Evolutionary conservation across 2,888 invertebrate genomes (phyloP), one percentile per base, ranked within the genome.

Genomic region (Chloromyia formosa): DNA sequence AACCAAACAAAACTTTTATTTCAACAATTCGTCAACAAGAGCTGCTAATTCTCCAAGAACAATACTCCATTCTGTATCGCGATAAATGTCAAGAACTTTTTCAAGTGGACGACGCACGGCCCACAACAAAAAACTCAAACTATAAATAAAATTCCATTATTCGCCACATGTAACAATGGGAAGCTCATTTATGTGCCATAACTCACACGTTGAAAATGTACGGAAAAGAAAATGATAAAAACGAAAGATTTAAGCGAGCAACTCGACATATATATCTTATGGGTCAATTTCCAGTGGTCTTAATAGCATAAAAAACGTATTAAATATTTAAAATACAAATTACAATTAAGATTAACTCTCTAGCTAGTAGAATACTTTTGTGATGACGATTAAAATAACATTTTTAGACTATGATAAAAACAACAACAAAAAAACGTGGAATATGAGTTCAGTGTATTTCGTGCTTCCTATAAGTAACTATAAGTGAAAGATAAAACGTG

Each of bases 181-280:
- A 60, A 60, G 23, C 60, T 60, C 60, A 23, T 23, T 23, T 14
- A 60, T 20, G 23, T 60, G 60, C 62, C 62, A 40, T 40, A 23
- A 9, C 9, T 23, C 18, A 62, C 16, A 14, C 49, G 12, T 7
- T 49, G 12, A n/a, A n/a, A n/a, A n/a, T n/a, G n/a, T n/a, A 35
- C 27, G 27, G 27, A 2, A 35, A 35, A 4, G 27, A 35, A 35
- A 35, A 35, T 4, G 7, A 7, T 27, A 60, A 61, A 74, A 74
- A 76, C 75, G 62, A 76, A 76, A 76, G 75, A 76, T 61, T 76
- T 53, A 74, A 76, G 74, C 71, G 71, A 74, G 74, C 42, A 74
- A 74, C 71, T 62, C 68, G 75, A 60, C 42, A 71, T 42, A 20
- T 18, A 74, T 64, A 18, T 64, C 18, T 42, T 58, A 71, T 35